These are phyloP conservation scores for Boleophthalmus pectinirostris DNA, from an alignment of 2,113 vertebrate genomes.

Conservation along the genomic window DNA sequence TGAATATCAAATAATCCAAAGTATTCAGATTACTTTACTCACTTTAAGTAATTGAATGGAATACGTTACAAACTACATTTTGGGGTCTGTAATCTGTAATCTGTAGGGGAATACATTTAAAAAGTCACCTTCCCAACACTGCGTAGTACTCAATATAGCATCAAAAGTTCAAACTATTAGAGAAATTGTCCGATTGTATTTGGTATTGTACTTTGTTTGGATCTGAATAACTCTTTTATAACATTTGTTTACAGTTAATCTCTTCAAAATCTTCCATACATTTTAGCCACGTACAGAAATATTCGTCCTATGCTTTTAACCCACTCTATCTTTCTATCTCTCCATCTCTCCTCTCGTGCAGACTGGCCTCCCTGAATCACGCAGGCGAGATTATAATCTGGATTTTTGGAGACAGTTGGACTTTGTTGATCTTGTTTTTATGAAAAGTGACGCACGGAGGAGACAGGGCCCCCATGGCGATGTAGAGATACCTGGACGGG, in stretches of 20 bases:
- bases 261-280: not conserved
- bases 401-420: not conserved
- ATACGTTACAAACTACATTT: too few relatives aligned
- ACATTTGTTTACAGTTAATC: not conserved
- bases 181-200: not conserved
- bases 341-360: not conserved
- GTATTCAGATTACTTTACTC: too few relatives aligned
- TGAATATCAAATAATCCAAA: too few relatives aligned
- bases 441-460: not conserved
- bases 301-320: not conserved
- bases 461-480: not conserved
- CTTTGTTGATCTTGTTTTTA: constrained; percentile 1
- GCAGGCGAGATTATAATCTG: not conserved
- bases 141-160: too few relatives aligned
- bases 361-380: not conserved
- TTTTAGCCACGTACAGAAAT: not conserved
- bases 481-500: not conserved
- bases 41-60: too few relatives aligned
- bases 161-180: not conserved
- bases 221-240: not conserved
- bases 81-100: too few relatives aligned
- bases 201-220: not conserved
- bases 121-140: too few relatives aligned
- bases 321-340: not conserved
- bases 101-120: too few relatives aligned